phyloP scores from a whole-genome alignment of 2,113 vertebrate genomes.

The Proteles cristata region DNA sequence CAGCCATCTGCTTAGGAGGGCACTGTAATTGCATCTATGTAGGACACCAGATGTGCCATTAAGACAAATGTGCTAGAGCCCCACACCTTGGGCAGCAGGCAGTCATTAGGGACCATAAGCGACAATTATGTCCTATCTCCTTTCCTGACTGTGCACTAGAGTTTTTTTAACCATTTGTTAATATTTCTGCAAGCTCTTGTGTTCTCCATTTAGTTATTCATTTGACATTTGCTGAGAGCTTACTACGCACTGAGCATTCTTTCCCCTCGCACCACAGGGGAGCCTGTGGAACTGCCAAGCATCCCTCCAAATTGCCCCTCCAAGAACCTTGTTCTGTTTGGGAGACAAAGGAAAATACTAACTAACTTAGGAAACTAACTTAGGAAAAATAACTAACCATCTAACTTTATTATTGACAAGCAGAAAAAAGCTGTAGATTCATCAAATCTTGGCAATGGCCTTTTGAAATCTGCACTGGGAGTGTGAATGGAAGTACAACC shows the following conservation, averaged over 20 bases:
- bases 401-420: background rate
- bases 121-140: background rate
- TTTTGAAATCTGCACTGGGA: background rate
- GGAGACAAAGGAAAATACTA: conserved; percentile 19
- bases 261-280: background rate
- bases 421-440: background rate
- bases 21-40: conserved; percentile 22
- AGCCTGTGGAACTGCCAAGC: background rate
- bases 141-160: background rate
- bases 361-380: too few relatives aligned
- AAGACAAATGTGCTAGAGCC: background rate
- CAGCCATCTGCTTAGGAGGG: background rate
- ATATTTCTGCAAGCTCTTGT: background rate
- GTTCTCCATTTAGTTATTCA: background rate
- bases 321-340: background rate
- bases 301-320: background rate
- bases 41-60: conserved; percentile 40
- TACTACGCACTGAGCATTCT: background rate
- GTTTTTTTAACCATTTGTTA: background rate
- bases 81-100: background rate
- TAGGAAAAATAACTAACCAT: too few relatives aligned
- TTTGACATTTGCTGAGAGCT: background rate
- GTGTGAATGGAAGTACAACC: background rate
- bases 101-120: background rate
- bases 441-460: background rate